Conservation (phyloP, 2,797 vertebrate genomes). For the Channallabes apus region DNA sequence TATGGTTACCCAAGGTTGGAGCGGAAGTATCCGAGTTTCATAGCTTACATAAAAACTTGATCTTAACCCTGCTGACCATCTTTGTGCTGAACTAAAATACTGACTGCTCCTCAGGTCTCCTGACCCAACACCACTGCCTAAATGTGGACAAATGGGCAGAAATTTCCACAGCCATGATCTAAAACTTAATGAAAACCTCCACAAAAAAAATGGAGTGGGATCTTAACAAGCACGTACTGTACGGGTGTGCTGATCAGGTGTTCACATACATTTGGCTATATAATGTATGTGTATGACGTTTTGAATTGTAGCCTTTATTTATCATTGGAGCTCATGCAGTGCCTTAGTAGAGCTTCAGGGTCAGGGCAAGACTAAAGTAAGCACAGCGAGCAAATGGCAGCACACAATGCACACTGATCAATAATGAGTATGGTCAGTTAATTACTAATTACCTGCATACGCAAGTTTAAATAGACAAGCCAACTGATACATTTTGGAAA, state of each 20-base stretch:
- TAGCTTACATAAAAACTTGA: background rate
- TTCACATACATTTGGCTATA: background rate
- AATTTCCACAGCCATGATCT: background rate
- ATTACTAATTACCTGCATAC: constrained; percentile 55
- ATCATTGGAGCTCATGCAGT: background rate
- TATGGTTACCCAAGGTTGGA: background rate
- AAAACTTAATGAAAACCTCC: background rate
- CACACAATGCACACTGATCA: background rate
- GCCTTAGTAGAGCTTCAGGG: background rate
- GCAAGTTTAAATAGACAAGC: constrained; percentile 36
- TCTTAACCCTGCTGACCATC: background rate
- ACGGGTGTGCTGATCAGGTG: background rate
- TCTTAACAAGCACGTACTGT: background rate
- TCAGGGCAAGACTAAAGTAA: background rate
- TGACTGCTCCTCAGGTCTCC: background rate
- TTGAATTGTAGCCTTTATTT: background rate
- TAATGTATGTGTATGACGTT: background rate
- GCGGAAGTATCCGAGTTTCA: background rate
- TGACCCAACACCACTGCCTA: background rate
- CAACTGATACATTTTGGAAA: constrained; percentile 45
- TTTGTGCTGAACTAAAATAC: background rate
- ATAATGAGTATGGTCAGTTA: constrained; percentile 28
- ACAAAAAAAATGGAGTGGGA: background rate
- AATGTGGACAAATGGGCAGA: background rate
- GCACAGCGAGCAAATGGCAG: background rate